phyloP scores from a whole-genome alignment of 1,140 invertebrate species.

The Parasteatoda tepidariorum region DNA sequence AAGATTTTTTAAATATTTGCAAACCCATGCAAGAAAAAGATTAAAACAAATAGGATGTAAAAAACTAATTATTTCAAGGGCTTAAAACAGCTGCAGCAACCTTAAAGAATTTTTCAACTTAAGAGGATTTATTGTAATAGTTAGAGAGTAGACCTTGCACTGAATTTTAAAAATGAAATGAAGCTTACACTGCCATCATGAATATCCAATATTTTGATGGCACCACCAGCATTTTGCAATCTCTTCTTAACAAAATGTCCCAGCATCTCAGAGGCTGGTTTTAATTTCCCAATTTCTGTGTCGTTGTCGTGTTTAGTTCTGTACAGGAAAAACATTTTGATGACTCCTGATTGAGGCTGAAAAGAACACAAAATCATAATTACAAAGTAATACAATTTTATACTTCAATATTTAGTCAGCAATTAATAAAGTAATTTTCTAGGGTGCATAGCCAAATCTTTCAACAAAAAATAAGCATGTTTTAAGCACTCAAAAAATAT shows the following conservation, averaged over 20 bases:
- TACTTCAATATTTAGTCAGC: background rate
- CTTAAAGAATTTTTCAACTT: background rate
- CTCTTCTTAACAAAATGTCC: conserved; percentile 18
- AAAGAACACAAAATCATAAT: background rate
- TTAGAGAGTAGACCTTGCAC: background rate
- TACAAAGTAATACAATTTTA: background rate
- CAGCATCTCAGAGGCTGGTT: conserved; percentile 22
- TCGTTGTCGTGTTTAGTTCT: background rate
- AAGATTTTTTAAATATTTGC: too few species aligned
- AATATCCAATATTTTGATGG: conserved; percentile 38
- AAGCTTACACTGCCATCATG: conserved; percentile 37
- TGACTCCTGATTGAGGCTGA: conserved; percentile 26
- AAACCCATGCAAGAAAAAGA: too few species aligned
- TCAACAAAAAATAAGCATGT: too few species aligned
- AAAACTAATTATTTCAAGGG: too few species aligned
- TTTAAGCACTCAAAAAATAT: background rate
- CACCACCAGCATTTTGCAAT: conserved; percentile 20
- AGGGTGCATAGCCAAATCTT: too few species aligned
- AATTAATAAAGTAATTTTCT: too few species aligned
- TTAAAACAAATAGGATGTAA: too few species aligned
- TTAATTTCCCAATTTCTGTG: conserved; percentile 8
- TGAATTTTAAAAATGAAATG: background rate
- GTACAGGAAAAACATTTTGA: conserved; percentile 53
- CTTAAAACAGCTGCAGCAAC: too few species aligned
- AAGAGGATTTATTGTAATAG: background rate